Percentiles rank a stretch among this genome's conserved stretches.
phyloP scores from a whole-genome alignment of 2,888 invertebrate species.

The Catocala nupta region DNA sequence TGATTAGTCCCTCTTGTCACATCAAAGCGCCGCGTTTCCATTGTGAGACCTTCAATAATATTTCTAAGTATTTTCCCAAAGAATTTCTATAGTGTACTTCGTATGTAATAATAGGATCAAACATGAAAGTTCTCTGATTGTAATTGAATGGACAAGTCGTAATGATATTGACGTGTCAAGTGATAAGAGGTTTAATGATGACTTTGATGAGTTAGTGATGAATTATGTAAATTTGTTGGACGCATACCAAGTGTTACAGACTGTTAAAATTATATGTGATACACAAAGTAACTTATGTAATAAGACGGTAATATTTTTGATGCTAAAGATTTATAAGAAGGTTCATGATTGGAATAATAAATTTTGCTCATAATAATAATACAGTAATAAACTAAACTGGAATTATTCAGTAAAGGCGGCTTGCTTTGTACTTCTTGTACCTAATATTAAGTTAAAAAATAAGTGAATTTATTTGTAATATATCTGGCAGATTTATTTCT shows the following conservation, averaged over 20 bases:
- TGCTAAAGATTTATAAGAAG: constrained; percentile 38
- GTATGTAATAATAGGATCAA: constrained; percentile 54
- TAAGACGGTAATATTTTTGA: constrained; percentile 36
- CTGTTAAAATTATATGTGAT: constrained; percentile 40
- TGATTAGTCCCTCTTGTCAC: constrained; percentile 82
- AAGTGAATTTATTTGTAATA: neutral
- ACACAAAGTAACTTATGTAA: constrained; percentile 40
- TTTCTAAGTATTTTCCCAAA: constrained; percentile 72
- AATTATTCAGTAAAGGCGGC: constrained; percentile 1
- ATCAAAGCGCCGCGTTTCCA: constrained; percentile 76
- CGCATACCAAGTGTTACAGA: constrained; percentile 38
- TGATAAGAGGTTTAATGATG: constrained; percentile 49
- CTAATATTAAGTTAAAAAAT: neutral
- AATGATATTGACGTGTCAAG: constrained; percentile 51
- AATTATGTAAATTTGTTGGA: constrained; percentile 45
- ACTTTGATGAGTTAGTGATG: constrained; percentile 49
- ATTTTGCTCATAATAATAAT: constrained; percentile 31
- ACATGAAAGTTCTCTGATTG: constrained; percentile 51
- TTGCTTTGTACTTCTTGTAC: neutral
- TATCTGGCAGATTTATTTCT: neutral
- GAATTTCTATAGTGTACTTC: constrained; percentile 45
- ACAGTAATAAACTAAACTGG: neutral
- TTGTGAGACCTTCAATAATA: constrained; percentile 76
- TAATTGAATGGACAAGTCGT: constrained; percentile 52
- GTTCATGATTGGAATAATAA: constrained; percentile 35